phyloP scores from a whole-genome alignment of 2,113 vertebrate species.

The Athene cunicularia region DNA sequence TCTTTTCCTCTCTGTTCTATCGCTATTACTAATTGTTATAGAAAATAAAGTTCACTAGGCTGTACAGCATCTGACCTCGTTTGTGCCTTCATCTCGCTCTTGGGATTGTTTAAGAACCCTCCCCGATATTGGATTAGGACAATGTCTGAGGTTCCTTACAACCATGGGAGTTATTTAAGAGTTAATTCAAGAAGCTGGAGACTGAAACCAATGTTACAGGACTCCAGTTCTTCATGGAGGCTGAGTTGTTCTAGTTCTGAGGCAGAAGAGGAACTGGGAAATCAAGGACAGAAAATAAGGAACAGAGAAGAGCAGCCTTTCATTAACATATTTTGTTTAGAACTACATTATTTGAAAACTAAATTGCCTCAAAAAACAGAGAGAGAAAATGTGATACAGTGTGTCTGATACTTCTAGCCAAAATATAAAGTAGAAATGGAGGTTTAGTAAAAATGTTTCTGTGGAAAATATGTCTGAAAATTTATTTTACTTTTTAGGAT shows the following conservation, averaged over 20 bases:
- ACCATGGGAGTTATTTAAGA: background rate
- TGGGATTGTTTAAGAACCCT: too few relatives aligned
- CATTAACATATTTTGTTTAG: background rate
- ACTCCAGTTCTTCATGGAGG: background rate
- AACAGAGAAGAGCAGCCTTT: background rate
- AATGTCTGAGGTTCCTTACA: background rate
- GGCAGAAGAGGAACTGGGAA: background rate
- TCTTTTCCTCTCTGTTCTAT: too few relatives aligned
- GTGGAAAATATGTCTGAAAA: background rate
- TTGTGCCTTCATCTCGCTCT: too few relatives aligned
- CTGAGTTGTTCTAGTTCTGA: background rate
- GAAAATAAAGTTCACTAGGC: too few relatives aligned
- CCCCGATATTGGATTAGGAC: too few relatives aligned
- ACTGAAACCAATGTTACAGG: rapidly evolving
- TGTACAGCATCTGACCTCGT: too few relatives aligned
- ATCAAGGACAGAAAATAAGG: background rate
- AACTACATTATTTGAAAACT: background rate
- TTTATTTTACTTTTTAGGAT: background rate
- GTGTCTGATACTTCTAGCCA: background rate
- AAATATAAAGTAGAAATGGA: background rate
- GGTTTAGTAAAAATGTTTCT: background rate
- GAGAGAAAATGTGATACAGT: background rate
- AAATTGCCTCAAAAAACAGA: background rate
- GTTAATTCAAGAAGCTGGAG: background rate
- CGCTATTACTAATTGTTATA: too few relatives aligned